Percentiles rank a stretch among this genome's conserved stretches.
phyloP scores from a whole-genome alignment of 2,113 vertebrate genomes.

The Saimiri boliviensis region DNA sequence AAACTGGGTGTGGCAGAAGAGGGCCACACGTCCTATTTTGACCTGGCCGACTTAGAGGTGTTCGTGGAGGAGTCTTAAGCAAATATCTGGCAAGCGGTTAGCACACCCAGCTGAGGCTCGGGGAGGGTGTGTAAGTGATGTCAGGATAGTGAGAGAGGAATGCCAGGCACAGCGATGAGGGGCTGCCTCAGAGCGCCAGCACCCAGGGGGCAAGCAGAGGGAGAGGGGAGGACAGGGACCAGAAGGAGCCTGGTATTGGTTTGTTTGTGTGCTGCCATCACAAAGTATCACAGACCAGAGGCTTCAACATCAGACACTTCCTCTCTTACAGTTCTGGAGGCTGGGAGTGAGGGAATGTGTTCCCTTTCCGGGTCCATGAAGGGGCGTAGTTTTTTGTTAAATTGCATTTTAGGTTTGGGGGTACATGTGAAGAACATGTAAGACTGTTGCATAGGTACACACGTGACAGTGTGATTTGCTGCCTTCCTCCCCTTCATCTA shows the following conservation, averaged over 20 bases:
- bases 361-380: too few relatives aligned
- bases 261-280: too few relatives aligned
- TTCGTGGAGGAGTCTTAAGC: too few relatives aligned
- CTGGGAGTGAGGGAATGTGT: not conserved
- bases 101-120: not conserved
- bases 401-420: too few relatives aligned
- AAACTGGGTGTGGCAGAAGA: not conserved
- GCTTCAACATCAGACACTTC: not conserved
- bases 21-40: rapidly evolving
- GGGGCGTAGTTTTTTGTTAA: too few relatives aligned
- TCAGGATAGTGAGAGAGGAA: not conserved
- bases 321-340: not conserved
- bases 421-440: too few relatives aligned
- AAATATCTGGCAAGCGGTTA: too few relatives aligned
- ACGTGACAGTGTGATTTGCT: too few relatives aligned
- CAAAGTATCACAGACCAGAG: not conserved
- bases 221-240: not conserved
- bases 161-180: not conserved
- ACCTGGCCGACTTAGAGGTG: not conserved
- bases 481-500: too few relatives aligned
- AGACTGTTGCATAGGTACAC: too few relatives aligned
- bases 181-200: not conserved
- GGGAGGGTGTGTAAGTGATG: not conserved
- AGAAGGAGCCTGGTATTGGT: too few relatives aligned
- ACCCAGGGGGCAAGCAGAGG: not conserved